Evolutionary conservation across 2,797 vertebrate species (phyloP).

Genomic region (Eulemur mongoz): DNA sequence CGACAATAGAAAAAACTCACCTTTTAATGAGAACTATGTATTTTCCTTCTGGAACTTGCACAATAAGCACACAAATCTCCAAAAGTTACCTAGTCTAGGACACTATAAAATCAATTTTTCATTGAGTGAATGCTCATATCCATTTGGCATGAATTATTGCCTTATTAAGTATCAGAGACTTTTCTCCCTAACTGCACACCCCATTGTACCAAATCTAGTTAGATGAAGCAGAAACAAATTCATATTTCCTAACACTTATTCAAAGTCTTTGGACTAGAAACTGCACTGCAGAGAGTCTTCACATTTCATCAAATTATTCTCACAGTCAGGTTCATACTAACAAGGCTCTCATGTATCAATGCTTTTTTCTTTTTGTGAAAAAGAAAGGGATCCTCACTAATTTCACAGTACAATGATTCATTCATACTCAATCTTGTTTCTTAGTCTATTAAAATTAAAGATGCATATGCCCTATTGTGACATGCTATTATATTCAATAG

Average conservation of each 20-base stretch:
- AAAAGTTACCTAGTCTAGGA: slow-evolving; percentile 71
- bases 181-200: slow-evolving; percentile 79
- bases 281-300: slow-evolving; percentile 62
- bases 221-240: slow-evolving; percentile 83
- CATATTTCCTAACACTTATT: slow-evolving; percentile 87
- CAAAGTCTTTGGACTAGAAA: slow-evolving; percentile 84
- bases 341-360: slow-evolving; percentile 42
- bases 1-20: slow-evolving; percentile 3
- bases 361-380: slow-evolving; percentile 66
- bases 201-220: slow-evolving; percentile 80
- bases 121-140: slow-evolving; percentile 81
- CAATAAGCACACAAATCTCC: slow-evolving; percentile 76
- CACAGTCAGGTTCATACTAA: slow-evolving; percentile 52
- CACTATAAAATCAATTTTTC: slow-evolving; percentile 84
- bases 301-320: slow-evolving; percentile 50
- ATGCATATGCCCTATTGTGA: slow-evolving; percentile 33
- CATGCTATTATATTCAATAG: slow-evolving; percentile 28
- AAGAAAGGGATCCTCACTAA: slow-evolving; percentile 64
- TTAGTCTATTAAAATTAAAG: slow-evolving; percentile 64
- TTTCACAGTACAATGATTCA: slow-evolving; percentile 68
- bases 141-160: slow-evolving; percentile 88
- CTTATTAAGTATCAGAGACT: slow-evolving; percentile 87
- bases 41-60: slow-evolving; percentile 67
- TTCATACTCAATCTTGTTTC: slow-evolving; percentile 63
- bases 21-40: slow-evolving; percentile 69